These are phyloP conservation scores for Cynopterus brachyotis DNA, from an alignment of 2,113 vertebrate species.

Conservation along the genomic window DNA sequence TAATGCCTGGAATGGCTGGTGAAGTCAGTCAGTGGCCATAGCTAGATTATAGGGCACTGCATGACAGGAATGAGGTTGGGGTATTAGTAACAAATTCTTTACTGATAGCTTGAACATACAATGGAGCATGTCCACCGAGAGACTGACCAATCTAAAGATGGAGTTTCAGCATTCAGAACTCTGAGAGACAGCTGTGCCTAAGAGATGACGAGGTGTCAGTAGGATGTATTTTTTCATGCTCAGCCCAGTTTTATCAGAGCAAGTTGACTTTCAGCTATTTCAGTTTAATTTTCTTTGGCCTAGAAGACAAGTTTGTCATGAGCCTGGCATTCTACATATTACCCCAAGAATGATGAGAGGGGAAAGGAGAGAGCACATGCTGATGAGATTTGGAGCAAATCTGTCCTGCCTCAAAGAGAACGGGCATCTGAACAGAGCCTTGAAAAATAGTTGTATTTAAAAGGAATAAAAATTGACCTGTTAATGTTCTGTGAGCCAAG, in stretches of 20 bases:
- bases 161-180: slow-evolving; percentile 50
- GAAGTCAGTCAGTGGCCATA: slow-evolving; percentile 10
- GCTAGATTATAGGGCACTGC: slow-evolving; percentile 27
- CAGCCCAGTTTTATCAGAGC: slow-evolving; percentile 70
- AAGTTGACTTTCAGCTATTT: slow-evolving; percentile 70
- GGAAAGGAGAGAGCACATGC: slow-evolving; percentile 45
- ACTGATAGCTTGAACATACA: slow-evolving; percentile 43
- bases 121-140: slow-evolving; percentile 25
- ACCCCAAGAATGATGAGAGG: slow-evolving; percentile 54
- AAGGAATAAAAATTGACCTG: slow-evolving; percentile 63
- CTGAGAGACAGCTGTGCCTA: slow-evolving; percentile 72
- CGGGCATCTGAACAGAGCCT: slow-evolving; percentile 51
- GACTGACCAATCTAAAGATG: slow-evolving; percentile 31
- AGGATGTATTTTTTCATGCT: slow-evolving; percentile 64
- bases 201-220: slow-evolving; percentile 20
- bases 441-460: slow-evolving; percentile 71
- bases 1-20: not conserved
- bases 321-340: slow-evolving; percentile 40
- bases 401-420: slow-evolving; percentile 64
- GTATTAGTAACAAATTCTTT: slow-evolving; percentile 53
- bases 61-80: slow-evolving; percentile 59
- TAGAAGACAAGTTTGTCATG: slow-evolving; percentile 73
- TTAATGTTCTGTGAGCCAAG: slow-evolving; percentile 67
- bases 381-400: slow-evolving; percentile 68
- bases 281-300: slow-evolving; percentile 78